Evolutionary conservation across 2,797 vertebrate species (phyloP), one percentile per base, ranked within the genome.

Genomic region (Ispidina picta): DNA sequence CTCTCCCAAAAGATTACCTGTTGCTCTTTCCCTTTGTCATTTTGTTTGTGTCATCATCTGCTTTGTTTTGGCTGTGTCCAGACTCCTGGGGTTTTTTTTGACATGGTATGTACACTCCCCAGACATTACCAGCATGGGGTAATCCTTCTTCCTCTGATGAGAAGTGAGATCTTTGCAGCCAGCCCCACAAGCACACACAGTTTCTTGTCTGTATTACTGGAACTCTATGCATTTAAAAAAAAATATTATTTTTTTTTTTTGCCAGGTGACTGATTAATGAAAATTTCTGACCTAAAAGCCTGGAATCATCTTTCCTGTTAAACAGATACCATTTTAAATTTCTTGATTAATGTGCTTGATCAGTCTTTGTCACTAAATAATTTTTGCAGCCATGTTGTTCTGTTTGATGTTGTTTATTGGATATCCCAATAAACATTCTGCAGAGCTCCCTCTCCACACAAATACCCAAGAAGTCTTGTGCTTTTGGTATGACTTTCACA

Each of bases 391-490:
- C 2, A 1, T 37, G 18, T 68, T 74, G 77, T 41, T 84, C 37
- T 44, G 4, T 71, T 46, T 0, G 0, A 5, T 41, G 4, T 25
- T 56, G 16, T 56, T 13, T n/a, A 22, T 20, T 35, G 20, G 14
- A 15, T 33, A 39, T 58, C 48, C 46, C 43, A 33, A 4, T 17
- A 62, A 2, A 1, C 8, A 7, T 17, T 75, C 48, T 80, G 65
- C 35, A 44, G 14, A 69, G 35, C 26, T 90, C 15, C n/a, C 1
- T 70, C 21, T 83, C 37, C 11, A 19, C 10, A 2, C 1, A 3
- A 5, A 19, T 62, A 28, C 75, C 55, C 13, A 63, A 54, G 68
- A 72, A 25, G 14, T 41, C 10, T 31, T 28, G 15, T 29, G 21
- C 43, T 94, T 83, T 35, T 86, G 55, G 25, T 23, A 37, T 31